Evolutionary conservation across 2,797 vertebrate genomes (phyloP), one percentile per base, ranked within the genome.

Genomic region (Melanotaenia pygmaea): DNA sequence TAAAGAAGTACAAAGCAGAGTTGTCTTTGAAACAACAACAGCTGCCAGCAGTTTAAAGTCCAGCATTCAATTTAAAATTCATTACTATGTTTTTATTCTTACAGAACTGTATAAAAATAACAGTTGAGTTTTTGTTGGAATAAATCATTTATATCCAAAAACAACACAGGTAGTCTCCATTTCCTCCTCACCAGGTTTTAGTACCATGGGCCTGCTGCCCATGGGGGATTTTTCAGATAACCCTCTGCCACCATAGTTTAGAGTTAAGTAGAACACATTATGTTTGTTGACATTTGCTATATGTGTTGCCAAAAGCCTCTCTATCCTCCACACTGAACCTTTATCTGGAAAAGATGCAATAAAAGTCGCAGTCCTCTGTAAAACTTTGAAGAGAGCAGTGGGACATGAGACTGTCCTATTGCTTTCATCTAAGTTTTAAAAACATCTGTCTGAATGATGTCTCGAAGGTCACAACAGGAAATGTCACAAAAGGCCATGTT

Each of bases 381-480:
- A 54, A 56, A 56, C 53, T 56, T 56, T 28, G 12, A 54, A 12
- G 22, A 24, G 11, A 54, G 13, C 13, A 56, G 22, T 56, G 26
- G 53, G 53, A 56, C 24, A 56, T 47, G 28, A 57, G 38, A 18
- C 24, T 37, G 34, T 30, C 26, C 53, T 22, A 50, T 50, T 67
- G 63, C 56, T 72, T 47, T 30, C 59, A 47, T 54, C 47, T 40
- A 63, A 3, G 1, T 59, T 56, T 37, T 58, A 37, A 50, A 47
- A 67, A 32, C 26, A 35, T 24, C 14, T 47, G 71, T 24, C 40
- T 67, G 51, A 47, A 62, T 37, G 50, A 57, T 24, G 30, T 62
- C 38, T 61, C 26, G 16, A 64, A 64, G 67, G 50, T 38, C 74
- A 66, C 68, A 63, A 10, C 53, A 57, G 37, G 64, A 45, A 71